A percentile compares a stretch with the other conserved stretches of the same genome.
These are phyloP conservation scores for Palloptera scutellata DNA, from an alignment of 2,888 invertebrate species.

Conservation along the genomic window DNA sequence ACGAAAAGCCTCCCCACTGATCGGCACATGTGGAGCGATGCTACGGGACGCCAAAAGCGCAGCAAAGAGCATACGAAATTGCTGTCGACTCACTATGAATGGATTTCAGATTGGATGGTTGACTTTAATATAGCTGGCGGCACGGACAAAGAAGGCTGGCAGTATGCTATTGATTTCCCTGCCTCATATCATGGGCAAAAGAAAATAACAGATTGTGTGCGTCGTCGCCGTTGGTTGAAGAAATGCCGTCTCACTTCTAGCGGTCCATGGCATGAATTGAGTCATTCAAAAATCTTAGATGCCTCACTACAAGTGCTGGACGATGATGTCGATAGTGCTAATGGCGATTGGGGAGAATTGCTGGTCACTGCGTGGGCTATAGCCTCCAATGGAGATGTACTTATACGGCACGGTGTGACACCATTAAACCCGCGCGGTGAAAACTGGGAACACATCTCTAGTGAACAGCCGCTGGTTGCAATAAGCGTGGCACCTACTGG, in stretches of 20 bases:
- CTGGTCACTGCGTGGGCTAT: constrained; percentile 81
- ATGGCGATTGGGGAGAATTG: constrained; percentile 62
- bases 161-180: constrained; percentile 93
- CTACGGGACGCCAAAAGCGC: constrained; percentile 81
- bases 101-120: constrained; percentile 91
- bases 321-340: constrained; percentile 55
- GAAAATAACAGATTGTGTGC: constrained; percentile 87
- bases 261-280: constrained; percentile 89
- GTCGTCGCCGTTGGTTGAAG: constrained; percentile 84
- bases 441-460: constrained; percentile 66
- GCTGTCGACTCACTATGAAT: constrained; percentile 87
- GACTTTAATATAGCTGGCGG: constrained; percentile 91
- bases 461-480: constrained; percentile 80
- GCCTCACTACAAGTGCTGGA: constrained; percentile 76
- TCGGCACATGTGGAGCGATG: constrained; percentile 91
- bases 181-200: constrained; percentile 85
- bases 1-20: constrained; percentile 87
- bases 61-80: constrained; percentile 87
- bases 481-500: constrained; percentile 74
- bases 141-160: constrained; percentile 92
- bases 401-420: constrained; percentile 82
- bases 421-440: constrained; percentile 76
- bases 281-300: constrained; percentile 85
- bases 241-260: constrained; percentile 82
- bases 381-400: constrained; percentile 85